These are phyloP conservation scores for Anadara kagoshimensis DNA, from an alignment of 1,140 invertebrate genomes.

Conservation along the genomic window DNA sequence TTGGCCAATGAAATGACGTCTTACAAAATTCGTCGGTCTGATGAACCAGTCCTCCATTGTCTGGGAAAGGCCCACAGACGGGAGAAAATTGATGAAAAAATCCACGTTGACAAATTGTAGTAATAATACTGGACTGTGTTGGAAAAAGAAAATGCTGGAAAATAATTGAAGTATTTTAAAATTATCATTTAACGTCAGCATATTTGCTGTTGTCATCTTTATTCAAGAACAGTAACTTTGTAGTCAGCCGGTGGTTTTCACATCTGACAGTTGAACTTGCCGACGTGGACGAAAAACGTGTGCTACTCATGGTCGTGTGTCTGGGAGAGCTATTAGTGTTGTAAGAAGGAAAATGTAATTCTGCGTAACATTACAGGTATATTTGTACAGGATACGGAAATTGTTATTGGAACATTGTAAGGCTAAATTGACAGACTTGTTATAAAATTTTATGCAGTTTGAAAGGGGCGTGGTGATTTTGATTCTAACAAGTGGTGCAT, in stretches of 20 bases:
- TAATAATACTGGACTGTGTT: too few species aligned
- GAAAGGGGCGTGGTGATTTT: slow-evolving; percentile 23
- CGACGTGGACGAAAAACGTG: slow-evolving; percentile 48
- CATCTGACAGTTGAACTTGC: slow-evolving; percentile 39
- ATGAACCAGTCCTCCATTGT: slow-evolving; percentile 6
- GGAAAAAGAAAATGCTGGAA: too few species aligned
- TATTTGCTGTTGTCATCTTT: too few species aligned
- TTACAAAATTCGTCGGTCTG: background rate
- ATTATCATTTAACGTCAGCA: too few species aligned
- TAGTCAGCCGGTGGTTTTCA: slow-evolving; percentile 11
- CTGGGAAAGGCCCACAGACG: slow-evolving; percentile 1
- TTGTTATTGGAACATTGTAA: too few species aligned
- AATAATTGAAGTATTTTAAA: too few species aligned
- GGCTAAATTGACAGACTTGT: too few species aligned
- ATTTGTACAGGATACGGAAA: too few species aligned
- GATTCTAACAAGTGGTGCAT: background rate
- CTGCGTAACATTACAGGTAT: too few species aligned
- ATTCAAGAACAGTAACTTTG: background rate
- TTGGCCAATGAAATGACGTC: background rate
- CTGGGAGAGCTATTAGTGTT: background rate
- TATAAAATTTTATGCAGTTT: background rate
- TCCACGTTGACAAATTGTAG: too few species aligned
- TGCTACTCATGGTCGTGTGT: slow-evolving; percentile 6
- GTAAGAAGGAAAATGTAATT: too few species aligned
- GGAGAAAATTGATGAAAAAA: background rate